Conservation (phyloP, 2,888 invertebrate genomes). For the Liopterus haemorrhoidalis region DNA sequence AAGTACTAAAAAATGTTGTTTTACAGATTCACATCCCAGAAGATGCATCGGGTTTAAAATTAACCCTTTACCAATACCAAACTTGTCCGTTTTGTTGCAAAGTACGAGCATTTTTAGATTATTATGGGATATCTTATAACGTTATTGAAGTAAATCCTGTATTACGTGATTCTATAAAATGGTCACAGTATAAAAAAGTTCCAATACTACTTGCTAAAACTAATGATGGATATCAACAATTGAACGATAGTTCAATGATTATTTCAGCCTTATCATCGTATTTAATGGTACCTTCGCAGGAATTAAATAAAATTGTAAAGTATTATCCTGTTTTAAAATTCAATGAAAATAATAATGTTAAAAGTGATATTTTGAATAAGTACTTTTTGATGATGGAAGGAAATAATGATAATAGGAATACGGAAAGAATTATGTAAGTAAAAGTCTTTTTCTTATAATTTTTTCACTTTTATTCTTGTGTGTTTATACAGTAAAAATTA, state of each 20-base stretch:
- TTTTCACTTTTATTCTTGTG: no score
- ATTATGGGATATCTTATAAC: constrained; percentile 87
- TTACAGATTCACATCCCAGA: constrained; percentile 59
- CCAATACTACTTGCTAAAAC: constrained; percentile 79
- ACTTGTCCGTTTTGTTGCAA: constrained; percentile 98
- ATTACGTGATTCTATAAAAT: constrained; percentile 80
- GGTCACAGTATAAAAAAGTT: constrained; percentile 93
- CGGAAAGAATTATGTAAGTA: constrained; percentile 55
- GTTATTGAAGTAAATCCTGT: constrained; percentile 97
- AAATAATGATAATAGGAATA: constrained; percentile 47
- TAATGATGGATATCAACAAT: constrained; percentile 69
- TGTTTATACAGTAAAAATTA: no score
- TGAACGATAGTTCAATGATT: constrained; percentile 92
- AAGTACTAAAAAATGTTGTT: constrained; percentile 20
- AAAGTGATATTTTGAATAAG: constrained; percentile 75
- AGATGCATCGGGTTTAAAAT: constrained; percentile 63
- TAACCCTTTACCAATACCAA: constrained; percentile 92
- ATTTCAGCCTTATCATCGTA: constrained; percentile 81
- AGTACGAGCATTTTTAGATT: constrained; percentile 84
- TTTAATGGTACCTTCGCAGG: constrained; percentile 54
- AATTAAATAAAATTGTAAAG: constrained; percentile 64
- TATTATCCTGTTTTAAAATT: constrained; percentile 70
- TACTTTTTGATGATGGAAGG: constrained; percentile 81
- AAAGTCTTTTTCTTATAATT: no score
- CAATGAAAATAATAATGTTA: constrained; percentile 57